These are phyloP conservation scores for Pocillopora damicornis DNA, from an alignment of 64 coral and sea anemone species.

Conservation along the genomic window DNA sequence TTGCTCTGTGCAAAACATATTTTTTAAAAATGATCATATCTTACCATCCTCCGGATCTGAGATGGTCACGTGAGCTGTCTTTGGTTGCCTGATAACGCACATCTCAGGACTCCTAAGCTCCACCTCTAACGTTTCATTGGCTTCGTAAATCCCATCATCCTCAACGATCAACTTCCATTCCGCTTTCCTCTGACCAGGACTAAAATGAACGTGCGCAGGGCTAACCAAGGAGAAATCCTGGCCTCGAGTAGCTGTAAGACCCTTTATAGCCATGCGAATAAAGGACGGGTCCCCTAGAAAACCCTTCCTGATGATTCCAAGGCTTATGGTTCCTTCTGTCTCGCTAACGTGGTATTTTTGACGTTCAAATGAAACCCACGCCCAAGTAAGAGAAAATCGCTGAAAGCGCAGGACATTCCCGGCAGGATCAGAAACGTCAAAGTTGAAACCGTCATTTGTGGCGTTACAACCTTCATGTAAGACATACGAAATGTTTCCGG, in stretches of 20 bases:
- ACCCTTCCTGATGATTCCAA: conserved; percentile 61
- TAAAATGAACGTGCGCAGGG: conserved; percentile 86
- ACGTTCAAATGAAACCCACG: conserved; percentile 63
- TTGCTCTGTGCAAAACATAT: not conserved
- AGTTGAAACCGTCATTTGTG: conserved; percentile 84
- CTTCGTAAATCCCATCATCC: conserved; percentile 79
- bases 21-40: conserved; percentile 7
- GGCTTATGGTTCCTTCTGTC: conserved; percentile 30
- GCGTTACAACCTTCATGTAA: conserved; percentile 41
- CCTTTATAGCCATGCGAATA: conserved; percentile 44
- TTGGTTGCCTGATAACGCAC: conserved; percentile 63
- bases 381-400: conserved; percentile 80
- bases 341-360: conserved; percentile 59
- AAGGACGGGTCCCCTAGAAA: conserved; percentile 86
- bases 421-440: conserved; percentile 70
- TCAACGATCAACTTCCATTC: conserved; percentile 63
- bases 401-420: conserved; percentile 64
- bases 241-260: conserved; percentile 39
- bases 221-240: conserved; percentile 69
- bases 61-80: conserved; percentile 55
- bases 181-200: conserved; percentile 56
- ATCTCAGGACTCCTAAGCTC: conserved; percentile 52
- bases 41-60: conserved; percentile 82
- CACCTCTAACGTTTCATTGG: conserved; percentile 53
- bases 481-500: conserved; percentile 54